phyloP scores from a whole-genome alignment of 2,888 invertebrate species.

The Euplagia quadripunctaria region DNA sequence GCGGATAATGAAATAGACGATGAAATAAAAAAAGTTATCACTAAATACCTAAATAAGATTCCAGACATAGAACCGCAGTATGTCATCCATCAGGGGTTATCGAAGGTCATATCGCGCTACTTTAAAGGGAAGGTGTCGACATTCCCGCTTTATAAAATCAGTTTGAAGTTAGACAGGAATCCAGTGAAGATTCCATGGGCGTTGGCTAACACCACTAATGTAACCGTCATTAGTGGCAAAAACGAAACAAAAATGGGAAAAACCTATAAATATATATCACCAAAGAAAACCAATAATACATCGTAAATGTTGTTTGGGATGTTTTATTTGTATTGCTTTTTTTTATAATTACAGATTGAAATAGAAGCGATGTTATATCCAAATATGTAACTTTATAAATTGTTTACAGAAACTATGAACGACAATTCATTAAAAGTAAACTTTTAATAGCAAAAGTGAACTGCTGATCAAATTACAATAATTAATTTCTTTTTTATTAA shows the following conservation, averaged over 20 bases:
- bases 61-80: conserved; percentile 71
- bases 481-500: not conserved
- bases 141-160: conserved; percentile 75
- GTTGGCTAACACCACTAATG: conserved; percentile 44
- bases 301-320: conserved; percentile 2
- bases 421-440: not conserved
- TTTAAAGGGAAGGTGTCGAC: conserved; percentile 71
- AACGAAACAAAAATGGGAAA: conserved; percentile 7
- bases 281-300: conserved; percentile 11
- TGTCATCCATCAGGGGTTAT: conserved; percentile 68
- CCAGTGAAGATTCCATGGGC: conserved; percentile 80
- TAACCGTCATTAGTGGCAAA: not conserved
- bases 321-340: conserved; percentile 12
- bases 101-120: conserved; percentile 67
- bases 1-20: conserved; percentile 50
- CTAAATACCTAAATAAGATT: conserved; percentile 66
- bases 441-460: not conserved
- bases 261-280: conserved; percentile 24
- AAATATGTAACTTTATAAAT: not conserved
- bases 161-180: conserved; percentile 71
- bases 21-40: conserved; percentile 60
- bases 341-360: not conserved
- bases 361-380: not conserved
- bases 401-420: not conserved
- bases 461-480: not conserved